Conservation (phyloP, 1,140 invertebrate species). For the Chrysopa pallens region DNA sequence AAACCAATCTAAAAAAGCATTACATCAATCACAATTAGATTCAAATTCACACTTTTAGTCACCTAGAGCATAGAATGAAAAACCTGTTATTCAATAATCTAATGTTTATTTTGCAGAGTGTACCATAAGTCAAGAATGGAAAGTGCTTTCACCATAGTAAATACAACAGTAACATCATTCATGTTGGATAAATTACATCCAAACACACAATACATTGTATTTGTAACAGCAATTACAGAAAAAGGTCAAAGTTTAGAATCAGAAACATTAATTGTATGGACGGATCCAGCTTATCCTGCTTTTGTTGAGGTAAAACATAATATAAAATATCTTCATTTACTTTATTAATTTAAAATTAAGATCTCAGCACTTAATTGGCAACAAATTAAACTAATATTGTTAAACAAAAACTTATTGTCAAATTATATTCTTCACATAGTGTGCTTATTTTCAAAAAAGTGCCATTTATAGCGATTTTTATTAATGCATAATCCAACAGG, state of each 20-base stretch:
- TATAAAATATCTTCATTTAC: slow-evolving; percentile 1
- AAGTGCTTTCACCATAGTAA: slow-evolving; percentile 34
- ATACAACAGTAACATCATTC: slow-evolving; percentile 45
- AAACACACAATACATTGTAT: slow-evolving; percentile 61
- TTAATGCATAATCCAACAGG: no score
- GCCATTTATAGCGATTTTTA: no score
- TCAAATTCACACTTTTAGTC: no score
- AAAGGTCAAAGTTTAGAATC: slow-evolving; percentile 50
- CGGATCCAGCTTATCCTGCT: slow-evolving; percentile 66
- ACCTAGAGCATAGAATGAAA: no score
- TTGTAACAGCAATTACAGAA: slow-evolving; percentile 45
- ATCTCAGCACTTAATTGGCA: background rate
- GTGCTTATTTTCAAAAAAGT: no score
- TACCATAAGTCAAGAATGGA: slow-evolving; percentile 43
- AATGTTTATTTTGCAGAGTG: slow-evolving; percentile 26
- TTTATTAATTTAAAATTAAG: slow-evolving; percentile 1
- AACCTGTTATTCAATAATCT: no score
- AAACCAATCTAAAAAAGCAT: no score
- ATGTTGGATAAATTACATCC: slow-evolving; percentile 47
- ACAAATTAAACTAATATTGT: no score
- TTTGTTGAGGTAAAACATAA: slow-evolving; percentile 50
- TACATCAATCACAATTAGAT: no score
- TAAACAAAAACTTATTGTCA: no score
- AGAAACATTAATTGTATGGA: slow-evolving; percentile 67
- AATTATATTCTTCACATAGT: no score